Percentiles rank a stretch among this genome's conserved stretches.
Conservation (phyloP, 2,888 invertebrate genomes). For the Drosophila dives region DNA sequence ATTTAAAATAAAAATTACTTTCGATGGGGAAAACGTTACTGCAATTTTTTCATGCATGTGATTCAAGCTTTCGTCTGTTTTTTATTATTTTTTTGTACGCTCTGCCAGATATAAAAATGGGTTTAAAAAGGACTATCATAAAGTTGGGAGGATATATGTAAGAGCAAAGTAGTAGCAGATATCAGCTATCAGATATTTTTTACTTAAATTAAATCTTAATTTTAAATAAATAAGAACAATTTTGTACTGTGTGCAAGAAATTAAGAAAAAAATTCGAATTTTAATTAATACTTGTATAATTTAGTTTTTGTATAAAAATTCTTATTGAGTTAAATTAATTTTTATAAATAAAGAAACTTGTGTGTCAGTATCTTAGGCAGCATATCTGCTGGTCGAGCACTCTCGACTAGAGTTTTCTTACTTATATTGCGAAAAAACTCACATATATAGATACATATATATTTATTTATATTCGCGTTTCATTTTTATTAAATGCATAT, state of each 20-base stretch:
- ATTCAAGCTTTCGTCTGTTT: conserved; percentile 47
- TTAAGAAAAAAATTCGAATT: neutral
- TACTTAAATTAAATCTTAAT: neutral
- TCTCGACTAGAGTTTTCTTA: neutral
- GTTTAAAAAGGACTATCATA: conserved; percentile 13
- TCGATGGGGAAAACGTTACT: conserved; percentile 64
- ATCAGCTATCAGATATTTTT: neutral
- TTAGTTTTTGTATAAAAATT: neutral
- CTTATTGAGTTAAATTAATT: neutral
- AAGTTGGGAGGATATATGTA: conserved; percentile 16
- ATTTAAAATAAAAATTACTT: conserved; percentile 79
- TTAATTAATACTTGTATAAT: neutral
- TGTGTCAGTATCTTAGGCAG: neutral
- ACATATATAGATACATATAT: conserved; percentile 15
- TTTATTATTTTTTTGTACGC: conserved; percentile 6
- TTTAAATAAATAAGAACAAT: neutral
- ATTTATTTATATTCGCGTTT: conserved; percentile 15
- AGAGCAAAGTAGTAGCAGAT: neutral
- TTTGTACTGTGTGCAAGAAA: neutral
- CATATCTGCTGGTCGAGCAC: conserved; percentile 3
- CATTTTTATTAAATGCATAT: conserved; percentile 63
- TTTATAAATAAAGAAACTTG: neutral
- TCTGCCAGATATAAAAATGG: conserved; percentile 16
- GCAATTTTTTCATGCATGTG: conserved; percentile 68
- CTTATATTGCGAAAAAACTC: conserved; percentile 9